These are phyloP conservation scores for Chaetops frenatus DNA, from an alignment of 2,113 vertebrate genomes.

Conservation along the genomic window DNA sequence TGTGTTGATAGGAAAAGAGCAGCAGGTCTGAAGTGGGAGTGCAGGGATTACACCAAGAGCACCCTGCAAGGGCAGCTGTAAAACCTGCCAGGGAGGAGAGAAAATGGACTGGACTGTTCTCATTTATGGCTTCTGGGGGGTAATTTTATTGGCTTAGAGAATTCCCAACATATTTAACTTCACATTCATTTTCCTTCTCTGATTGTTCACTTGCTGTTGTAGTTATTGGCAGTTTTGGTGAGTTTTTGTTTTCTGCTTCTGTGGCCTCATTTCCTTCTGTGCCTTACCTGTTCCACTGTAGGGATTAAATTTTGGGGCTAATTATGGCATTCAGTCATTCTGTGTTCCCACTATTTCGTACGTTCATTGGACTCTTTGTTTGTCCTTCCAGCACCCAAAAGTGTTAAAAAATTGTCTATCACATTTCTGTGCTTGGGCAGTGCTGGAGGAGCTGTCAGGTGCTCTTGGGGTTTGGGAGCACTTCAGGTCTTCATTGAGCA, in stretches of 20 bases:
- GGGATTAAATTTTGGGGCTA: not conserved
- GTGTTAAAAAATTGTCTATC: not conserved
- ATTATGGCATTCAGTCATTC: not conserved
- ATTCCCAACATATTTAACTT: not conserved
- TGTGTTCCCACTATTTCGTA: not conserved
- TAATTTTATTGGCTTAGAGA: not conserved
- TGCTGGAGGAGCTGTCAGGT: not conserved
- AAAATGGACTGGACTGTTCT: not conserved
- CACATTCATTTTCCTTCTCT: not conserved
- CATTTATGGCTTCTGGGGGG: not conserved
- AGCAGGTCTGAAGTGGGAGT: not conserved
- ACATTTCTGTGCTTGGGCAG: not conserved
- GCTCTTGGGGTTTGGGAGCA: not conserved
- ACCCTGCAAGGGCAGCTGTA: not conserved
- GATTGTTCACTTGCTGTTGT: not conserved
- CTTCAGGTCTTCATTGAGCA: not conserved
- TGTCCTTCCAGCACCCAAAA: not conserved
- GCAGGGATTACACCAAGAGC: not conserved
- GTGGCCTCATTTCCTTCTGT: not conserved
- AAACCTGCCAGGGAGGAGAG: not conserved
- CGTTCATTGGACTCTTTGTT: not conserved
- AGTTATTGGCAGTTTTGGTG: not conserved
- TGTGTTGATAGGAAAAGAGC: not conserved
- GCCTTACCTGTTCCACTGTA: not conserved
- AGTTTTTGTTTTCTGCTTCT: not conserved